Evolutionary conservation across 2,797 vertebrate species (phyloP), one percentile per base, ranked within the genome.

Genomic region (Oophaga sylvatica): DNA sequence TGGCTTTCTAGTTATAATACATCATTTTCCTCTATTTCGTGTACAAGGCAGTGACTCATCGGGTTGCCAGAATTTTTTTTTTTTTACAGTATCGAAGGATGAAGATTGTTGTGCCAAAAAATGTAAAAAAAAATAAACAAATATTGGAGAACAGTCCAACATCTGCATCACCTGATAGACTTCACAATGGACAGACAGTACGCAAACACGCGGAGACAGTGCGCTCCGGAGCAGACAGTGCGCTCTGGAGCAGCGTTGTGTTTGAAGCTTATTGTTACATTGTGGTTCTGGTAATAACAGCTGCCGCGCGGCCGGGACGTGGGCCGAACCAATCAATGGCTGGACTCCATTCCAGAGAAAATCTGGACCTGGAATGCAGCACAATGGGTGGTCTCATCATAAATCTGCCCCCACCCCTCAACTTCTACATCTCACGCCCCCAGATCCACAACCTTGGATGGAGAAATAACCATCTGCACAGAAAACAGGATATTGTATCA

Each of bases 81-180:
- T 41, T 90, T 90, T 90, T 88, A 93, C 68, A 79, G 89, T 88
- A 92, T 90, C 90, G 78, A 92, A 90, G 91, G 90, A 91, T 90
- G 79, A 5, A 59, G 87, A 62, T 16, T 90, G 84, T 89, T 87
- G 86, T 94, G 91, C 89, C 87, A 92, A 92, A 56, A 78, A 20
- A 7, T 7, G 57, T 10, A 20, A 45, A 20, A 41, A 41, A 75
- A 48, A 79, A 7, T 17, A 81, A 45, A 80, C 67, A 68, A 90
- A 71, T 84, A 77, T 87, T 89, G 83, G 85, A 91, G 92, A 93
- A 93, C 87, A 22, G 31, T 82, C 35, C 80, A 86, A 80, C 91
- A 85, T 92, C 88, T 92, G 90, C 90, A 87, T 91, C 87, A 92
- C 90, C 79, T 81, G 85, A 91, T 87, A 73, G 1, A 59, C 70